Evolutionary conservation across 2,888 invertebrate species (phyloP).

Genomic region (Cremastinae sp.): DNA sequence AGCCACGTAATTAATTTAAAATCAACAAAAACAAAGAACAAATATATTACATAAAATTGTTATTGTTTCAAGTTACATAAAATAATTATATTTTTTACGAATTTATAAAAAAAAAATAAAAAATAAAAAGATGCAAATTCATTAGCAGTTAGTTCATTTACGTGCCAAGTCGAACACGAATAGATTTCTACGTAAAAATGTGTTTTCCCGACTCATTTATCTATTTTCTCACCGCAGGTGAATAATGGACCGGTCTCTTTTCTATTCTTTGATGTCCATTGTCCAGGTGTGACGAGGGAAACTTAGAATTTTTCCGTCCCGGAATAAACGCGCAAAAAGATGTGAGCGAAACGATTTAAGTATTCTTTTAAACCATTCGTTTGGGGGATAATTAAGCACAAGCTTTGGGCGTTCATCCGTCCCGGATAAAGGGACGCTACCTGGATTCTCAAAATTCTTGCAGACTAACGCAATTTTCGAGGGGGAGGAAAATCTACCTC

Average conservation of each 20-base stretch:
- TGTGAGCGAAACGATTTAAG: conserved; percentile 41
- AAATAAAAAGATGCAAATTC: too few species aligned
- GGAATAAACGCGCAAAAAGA: conserved; percentile 27
- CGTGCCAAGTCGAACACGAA: neutral
- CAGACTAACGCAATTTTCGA: conserved; percentile 12
- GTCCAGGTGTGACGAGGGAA: conserved; percentile 10
- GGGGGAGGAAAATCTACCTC: conserved; percentile 17
- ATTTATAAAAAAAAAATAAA: too few species aligned
- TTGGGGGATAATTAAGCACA: conserved; percentile 32
- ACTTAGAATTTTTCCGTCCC: neutral
- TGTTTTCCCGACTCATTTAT: neutral
- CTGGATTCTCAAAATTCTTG: conserved; percentile 33
- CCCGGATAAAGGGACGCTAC: conserved; percentile 33
- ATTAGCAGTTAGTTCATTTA: too few species aligned
- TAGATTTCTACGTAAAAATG: conserved; percentile 6
- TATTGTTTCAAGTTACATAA: too few species aligned
- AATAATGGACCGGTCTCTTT: conserved; percentile 6
- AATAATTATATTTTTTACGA: too few species aligned
- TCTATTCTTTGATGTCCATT: conserved; percentile 13
- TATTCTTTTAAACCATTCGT: conserved; percentile 4
- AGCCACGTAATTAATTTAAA: too few species aligned
- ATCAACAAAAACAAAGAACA: too few species aligned
- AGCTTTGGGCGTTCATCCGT: conserved; percentile 13
- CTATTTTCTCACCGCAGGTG: neutral
- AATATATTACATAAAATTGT: too few species aligned